Conservation (phyloP, 1,140 invertebrate genomes). For the silkworm (Bombyx mori) region ASM3026992v2 NC_085116.1:16102501-16103000, state of each 20-base stretch:
- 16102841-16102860: too few relatives aligned
- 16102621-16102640: slow-evolving; percentile 72
- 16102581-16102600: slow-evolving; percentile 77
- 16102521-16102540: neutral
- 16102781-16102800: slow-evolving; percentile 78
- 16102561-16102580: slow-evolving; percentile 76
- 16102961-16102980: too few relatives aligned
- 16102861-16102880: too few relatives aligned
- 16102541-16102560: slow-evolving; percentile 73
- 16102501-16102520: neutral
- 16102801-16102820: slow-evolving; percentile 46
- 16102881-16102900: too few relatives aligned
- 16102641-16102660: slow-evolving; percentile 79
- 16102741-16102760: slow-evolving; percentile 75
- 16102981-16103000: too few relatives aligned
- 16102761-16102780: slow-evolving; percentile 71
- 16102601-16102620: slow-evolving; percentile 78
- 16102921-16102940: too few relatives aligned
- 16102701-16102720: slow-evolving; percentile 80
- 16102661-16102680: slow-evolving; percentile 75
- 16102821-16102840: too few relatives aligned
- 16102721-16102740: slow-evolving; percentile 75
- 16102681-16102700: slow-evolving; percentile 72
- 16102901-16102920: too few relatives aligned
- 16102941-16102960: too few relatives aligned